These are phyloP conservation scores for Apostichopus leukothele DNA, from an alignment of 53 echinoderm and acorn worm species.

Conservation along the genomic window DNA sequence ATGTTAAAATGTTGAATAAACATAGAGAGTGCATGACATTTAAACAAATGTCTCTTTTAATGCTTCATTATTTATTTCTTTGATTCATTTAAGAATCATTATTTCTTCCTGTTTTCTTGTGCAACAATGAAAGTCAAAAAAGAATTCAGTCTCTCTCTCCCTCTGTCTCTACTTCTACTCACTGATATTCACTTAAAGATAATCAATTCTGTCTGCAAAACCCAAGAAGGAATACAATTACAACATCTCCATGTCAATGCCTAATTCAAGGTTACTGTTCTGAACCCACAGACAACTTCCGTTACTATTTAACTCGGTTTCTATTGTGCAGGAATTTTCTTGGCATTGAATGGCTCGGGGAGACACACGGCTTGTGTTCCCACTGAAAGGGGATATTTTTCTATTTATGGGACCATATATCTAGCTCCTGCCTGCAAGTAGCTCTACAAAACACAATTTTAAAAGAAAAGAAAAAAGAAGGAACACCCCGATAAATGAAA, in stretches of 20 bases:
- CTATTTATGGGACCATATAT: not conserved
- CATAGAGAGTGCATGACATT: no score
- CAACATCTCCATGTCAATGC: not conserved
- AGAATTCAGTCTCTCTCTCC: no score
- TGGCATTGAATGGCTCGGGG: not conserved
- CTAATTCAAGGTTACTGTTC: not conserved
- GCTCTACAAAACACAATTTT: not conserved
- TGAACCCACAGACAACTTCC: constrained; percentile 13
- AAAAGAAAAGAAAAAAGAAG: not conserved
- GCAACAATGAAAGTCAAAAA: no score
- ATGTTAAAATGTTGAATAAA: no score
- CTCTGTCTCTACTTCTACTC: no score
- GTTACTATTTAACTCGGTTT: not conserved
- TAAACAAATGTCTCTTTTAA: no score
- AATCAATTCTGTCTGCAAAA: not conserved
- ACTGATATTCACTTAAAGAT: not conserved
- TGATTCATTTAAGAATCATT: no score
- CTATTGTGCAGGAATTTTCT: not conserved
- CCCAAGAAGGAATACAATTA: not conserved
- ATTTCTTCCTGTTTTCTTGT: no score
- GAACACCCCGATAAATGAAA: no score
- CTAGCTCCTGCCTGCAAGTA: not conserved
- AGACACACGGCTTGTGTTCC: not conserved
- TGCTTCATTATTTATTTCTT: no score
- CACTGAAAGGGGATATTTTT: not conserved